These are phyloP conservation scores for Entomobrya proxima DNA, from an alignment of 2,888 invertebrate species.

Conservation along the genomic window DNA sequence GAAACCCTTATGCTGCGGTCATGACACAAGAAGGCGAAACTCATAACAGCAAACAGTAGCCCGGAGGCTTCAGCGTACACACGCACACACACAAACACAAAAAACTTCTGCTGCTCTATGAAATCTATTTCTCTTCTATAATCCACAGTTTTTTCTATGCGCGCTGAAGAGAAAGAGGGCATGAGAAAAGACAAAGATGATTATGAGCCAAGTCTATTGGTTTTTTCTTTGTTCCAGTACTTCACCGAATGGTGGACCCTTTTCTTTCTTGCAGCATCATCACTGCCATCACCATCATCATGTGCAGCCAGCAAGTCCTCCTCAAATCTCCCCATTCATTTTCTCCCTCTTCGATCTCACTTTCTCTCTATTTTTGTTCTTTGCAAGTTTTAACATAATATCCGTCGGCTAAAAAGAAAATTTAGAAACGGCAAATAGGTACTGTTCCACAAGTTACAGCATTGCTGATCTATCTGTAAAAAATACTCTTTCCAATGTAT, in stretches of 20 bases:
- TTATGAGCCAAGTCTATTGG: constrained; percentile 54
- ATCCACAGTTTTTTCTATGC: constrained; percentile 3
- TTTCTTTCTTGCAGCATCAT: constrained; percentile 16
- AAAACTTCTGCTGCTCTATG: background rate
- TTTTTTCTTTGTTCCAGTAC: constrained; percentile 45
- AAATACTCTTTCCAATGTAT: constrained; percentile 31
- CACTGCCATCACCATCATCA: constrained; percentile 45
- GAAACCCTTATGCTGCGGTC: constrained; percentile 46
- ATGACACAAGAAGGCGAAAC: constrained; percentile 24
- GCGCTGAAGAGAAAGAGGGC: background rate
- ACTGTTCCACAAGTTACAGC: constrained; percentile 21
- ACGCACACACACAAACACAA: background rate
- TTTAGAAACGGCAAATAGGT: constrained; percentile 49
- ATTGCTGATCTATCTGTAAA: constrained; percentile 23
- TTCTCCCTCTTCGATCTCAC: constrained; percentile 8
- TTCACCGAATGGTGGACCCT: constrained; percentile 2
- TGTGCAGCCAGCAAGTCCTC: constrained; percentile 15
- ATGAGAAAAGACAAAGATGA: constrained; percentile 47
- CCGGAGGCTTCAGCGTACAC: constrained; percentile 10
- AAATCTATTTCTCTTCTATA: constrained; percentile 5
- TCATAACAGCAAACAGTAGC: constrained; percentile 27
- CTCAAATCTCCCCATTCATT: constrained; percentile 58
- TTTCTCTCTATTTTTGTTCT: background rate
- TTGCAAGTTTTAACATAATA: constrained; percentile 52
- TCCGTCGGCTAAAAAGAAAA: constrained; percentile 56